A percentile compares a stretch with the other conserved stretches of the same genome.
Evolutionary conservation across 2,797 vertebrate species (phyloP).

Genomic region (Monodelphis domestica): DNA sequence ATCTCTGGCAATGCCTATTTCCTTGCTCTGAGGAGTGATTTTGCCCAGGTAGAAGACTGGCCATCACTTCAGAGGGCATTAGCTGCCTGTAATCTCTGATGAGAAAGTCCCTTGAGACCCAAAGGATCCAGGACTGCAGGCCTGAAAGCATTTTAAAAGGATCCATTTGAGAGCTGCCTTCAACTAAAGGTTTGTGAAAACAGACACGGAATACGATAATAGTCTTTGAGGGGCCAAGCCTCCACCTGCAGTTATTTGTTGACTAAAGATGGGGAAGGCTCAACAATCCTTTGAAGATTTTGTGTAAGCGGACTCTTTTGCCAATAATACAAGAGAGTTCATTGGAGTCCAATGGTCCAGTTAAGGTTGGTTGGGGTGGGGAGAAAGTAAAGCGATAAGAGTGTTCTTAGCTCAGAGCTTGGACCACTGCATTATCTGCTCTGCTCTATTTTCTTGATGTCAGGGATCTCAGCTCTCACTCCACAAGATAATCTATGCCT

Average conservation of each 20-base stretch:
- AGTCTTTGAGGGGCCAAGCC: background rate
- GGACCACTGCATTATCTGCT: background rate
- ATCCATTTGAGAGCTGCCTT: constrained; percentile 45
- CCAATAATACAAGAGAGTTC: background rate
- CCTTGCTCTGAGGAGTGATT: constrained; percentile 80
- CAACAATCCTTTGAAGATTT: background rate
- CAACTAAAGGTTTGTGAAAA: background rate
- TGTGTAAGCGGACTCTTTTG: background rate
- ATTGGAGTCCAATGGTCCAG: background rate
- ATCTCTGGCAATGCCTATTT: constrained; percentile 79
- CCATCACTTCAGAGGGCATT: constrained; percentile 83
- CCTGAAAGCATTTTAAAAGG: constrained; percentile 75
- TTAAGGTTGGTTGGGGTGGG: background rate
- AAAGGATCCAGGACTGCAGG: constrained; percentile 72
- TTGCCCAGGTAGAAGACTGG: constrained; percentile 80
- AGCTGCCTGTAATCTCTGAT: constrained; percentile 80
- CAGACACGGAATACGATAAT: background rate
- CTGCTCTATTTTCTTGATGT: background rate
- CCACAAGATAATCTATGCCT: background rate
- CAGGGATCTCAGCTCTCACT: background rate
- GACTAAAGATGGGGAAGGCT: background rate
- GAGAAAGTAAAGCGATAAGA: background rate
- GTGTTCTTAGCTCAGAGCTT: fast-evolving
- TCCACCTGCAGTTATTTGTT: constrained; percentile 28
- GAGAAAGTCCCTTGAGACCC: constrained; percentile 77